Base-by-base conservation (phyloP, 2,888 invertebrate species). In the Erebia palarica region DNA sequence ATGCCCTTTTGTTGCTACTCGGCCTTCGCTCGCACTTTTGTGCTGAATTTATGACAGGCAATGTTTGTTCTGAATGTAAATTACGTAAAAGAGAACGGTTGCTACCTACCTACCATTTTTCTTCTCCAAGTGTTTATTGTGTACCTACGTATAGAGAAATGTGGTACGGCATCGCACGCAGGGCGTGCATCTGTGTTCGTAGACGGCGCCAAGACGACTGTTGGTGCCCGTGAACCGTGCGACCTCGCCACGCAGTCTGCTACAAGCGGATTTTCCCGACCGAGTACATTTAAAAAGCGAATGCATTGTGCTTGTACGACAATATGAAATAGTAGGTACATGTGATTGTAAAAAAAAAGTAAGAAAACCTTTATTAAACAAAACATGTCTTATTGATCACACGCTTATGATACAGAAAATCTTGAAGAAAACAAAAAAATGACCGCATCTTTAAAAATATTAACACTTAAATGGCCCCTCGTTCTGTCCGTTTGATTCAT, bases 1-100 rank as follows among this genome's bases (percentile, higher is more conserved):
- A 86, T 91, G 92, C 87, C 90, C 92, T 87, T 92, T 91, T 92
- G 91, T 92, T 92, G 90, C 89, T 89, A 85, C 86, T 87, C 89
- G 87, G 85, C 89, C 88, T 88, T 86, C 88, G 86, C 88, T 87
- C 87, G 88, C 91, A 91, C 91, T 92, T 90, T 91, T 90, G 89
- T 87, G 89, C 84, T 86, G 86, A 91, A 91, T 92, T 92, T 92
- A 92, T 91, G 91, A 90, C 85, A 82, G 85, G 82, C 83, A 85
- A 85, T 86, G 88, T 89, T 89, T 86, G 89, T 85, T 86, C 86
- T 90, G 92, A 92, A 92, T 92, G 88, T 89, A 88, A 90, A 90
- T 89, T 87, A 82, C 76, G 79, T 80, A 81, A 79, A 65, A 69
- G 42, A 36, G 47, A 67, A 61, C 14, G 18, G 67, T 42, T 59